Percentiles rank a stretch among this genome's conserved stretches.
Evolutionary conservation across 2,797 vertebrate species (phyloP).

Genomic region (Bucorvus abyssinicus): DNA sequence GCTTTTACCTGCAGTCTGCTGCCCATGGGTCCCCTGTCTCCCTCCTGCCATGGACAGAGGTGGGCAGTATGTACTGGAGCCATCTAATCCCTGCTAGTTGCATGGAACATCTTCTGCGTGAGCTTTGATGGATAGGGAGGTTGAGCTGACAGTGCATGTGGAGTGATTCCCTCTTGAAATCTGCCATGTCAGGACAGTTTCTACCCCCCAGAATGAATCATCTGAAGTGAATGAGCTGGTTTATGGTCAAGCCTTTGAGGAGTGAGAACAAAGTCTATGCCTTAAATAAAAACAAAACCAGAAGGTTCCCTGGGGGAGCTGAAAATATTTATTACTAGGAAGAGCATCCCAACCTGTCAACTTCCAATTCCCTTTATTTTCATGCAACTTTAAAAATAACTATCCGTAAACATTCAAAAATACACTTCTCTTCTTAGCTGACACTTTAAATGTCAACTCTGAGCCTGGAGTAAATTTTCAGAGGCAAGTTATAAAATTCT

Average conservation of each 20-base stretch:
- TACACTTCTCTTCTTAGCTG: slow-evolving; percentile 7
- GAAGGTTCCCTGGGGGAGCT: not conserved
- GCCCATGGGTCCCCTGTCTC: fast-evolving
- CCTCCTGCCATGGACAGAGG: not conserved
- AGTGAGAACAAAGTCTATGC: not conserved
- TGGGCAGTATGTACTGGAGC: not conserved
- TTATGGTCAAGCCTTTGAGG: not conserved
- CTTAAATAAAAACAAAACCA: not conserved
- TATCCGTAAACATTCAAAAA: not conserved
- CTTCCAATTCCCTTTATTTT: slow-evolving; percentile 24
- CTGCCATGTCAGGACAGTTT: not conserved
- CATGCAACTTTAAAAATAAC: not conserved
- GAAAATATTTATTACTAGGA: not conserved
- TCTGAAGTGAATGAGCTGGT: not conserved
- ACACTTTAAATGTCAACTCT: slow-evolving; percentile 51
- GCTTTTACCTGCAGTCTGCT: not conserved
- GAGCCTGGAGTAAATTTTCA: slow-evolving; percentile 51
- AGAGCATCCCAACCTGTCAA: not conserved
- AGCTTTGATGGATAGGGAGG: not conserved
- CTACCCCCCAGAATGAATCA: not conserved
- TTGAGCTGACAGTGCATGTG: not conserved
- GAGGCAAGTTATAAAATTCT: slow-evolving; percentile 36
- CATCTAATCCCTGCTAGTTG: not conserved
- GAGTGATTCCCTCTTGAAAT: not conserved
- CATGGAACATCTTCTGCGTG: not conserved